Evolutionary conservation across 2,888 invertebrate genomes (phyloP), one percentile per base, ranked within the genome.

Genomic region (Achlya flavicornis): DNA sequence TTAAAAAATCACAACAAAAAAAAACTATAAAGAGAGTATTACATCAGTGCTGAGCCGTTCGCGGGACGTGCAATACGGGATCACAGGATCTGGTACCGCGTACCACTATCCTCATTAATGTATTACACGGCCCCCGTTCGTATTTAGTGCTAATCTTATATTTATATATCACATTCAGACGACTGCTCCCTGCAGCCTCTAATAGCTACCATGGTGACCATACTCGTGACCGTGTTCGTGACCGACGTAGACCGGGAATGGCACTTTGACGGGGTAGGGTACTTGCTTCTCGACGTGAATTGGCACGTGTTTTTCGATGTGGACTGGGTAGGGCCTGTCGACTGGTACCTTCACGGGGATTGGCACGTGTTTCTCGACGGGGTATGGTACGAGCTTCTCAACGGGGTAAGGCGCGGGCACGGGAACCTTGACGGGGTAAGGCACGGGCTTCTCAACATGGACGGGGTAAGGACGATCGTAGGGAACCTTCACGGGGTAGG

Each of bases 291-390:
- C 95, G 43, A 95, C 91, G 63, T 95, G 95, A 64, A 95, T 94
- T 62, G 95, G 96, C 26, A 96, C 94, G 79, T 94, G 95, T 73
- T 95, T 95, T 83, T 95, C 95, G n/a, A 96, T 95, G 68, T 95
- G 94, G 69, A 95, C 95, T 75, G 93, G 96, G 91, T 94, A 96
- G 73, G 92, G 96, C 89, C 92, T 95, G 89, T 90, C 92, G 63
- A 95, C 94, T 66, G 94, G 95, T 67, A 95, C 94, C 76, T 95
- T 95, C 7, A 96, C 95, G 66, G 96, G 96, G 78, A 94, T 94
- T 33, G 95, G 96, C 46, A 96, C 94, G 66, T 92, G 95, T 83
- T 95, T 96, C 83, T 96, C 96, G 0, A 95, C 95, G 12, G 96
- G 96, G 83, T 95, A 95, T 3, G 96, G 96, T 69, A 95, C 93